phyloP scores from a whole-genome alignment of 2,113 vertebrate species.

The Desmodus rotundus region DNA sequence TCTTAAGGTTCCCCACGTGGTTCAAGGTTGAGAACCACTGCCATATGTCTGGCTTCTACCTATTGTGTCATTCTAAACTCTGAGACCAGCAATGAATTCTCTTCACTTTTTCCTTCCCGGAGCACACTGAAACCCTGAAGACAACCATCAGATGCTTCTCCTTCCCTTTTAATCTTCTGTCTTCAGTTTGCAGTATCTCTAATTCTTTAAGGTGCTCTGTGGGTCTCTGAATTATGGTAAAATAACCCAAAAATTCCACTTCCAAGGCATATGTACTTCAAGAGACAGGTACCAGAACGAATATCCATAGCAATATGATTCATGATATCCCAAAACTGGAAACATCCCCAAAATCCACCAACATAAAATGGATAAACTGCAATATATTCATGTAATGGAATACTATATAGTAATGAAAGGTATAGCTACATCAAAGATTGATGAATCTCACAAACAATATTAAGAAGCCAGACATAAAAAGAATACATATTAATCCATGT shows the following conservation, averaged over 20 bases:
- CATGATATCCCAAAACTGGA: neutral
- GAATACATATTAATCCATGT: neutral
- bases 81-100: neutral
- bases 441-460: neutral
- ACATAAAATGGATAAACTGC: neutral
- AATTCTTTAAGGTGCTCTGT: neutral
- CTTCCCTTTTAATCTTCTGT: neutral
- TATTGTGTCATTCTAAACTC: neutral
- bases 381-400: neutral
- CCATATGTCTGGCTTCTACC: neutral
- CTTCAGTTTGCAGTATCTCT: neutral
- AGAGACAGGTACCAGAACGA: neutral
- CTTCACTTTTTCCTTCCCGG: neutral
- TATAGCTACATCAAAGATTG: neutral
- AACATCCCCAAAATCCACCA: neutral
- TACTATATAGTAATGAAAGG: neutral
- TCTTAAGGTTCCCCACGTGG: neutral
- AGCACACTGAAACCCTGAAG: neutral
- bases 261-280: neutral
- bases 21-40: neutral
- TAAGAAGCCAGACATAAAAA: constrained; percentile 1
- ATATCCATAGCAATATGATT: neutral
- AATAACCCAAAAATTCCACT: neutral
- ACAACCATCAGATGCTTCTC: neutral
- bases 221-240: constrained; percentile 4